Percentiles rank a stretch among this genome's conserved stretches.
Evolutionary conservation across 2,888 invertebrate species (phyloP).

Genomic region (Lepidochrysops patricia): DNA sequence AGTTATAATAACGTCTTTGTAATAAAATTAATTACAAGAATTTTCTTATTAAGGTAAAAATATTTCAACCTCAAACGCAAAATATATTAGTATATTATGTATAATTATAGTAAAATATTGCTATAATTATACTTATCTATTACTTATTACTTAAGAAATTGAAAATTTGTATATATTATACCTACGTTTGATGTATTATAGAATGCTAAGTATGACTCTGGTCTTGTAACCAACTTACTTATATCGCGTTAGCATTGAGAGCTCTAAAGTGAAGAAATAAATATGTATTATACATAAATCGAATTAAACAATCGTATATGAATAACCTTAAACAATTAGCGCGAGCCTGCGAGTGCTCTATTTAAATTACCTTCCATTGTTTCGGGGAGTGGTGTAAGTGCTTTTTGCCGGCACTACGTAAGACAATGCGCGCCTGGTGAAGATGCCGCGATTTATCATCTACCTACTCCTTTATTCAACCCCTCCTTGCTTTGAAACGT

Average conservation of each 20-base stretch:
- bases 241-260: not conserved
- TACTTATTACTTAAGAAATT: too few relatives aligned
- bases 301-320: constrained; percentile 5
- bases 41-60: not conserved
- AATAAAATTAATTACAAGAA: not conserved
- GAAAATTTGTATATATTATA: too few relatives aligned
- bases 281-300: not conserved
- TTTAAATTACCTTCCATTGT: constrained; percentile 25
- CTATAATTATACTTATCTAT: too few relatives aligned
- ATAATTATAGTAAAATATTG: too few relatives aligned
- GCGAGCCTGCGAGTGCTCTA: constrained; percentile 21
- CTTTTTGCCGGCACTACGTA: constrained; percentile 20
- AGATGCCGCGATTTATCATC: constrained; percentile 23
- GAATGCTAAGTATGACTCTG: too few relatives aligned
- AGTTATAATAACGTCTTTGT: not conserved
- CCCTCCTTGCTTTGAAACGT: constrained; percentile 9
- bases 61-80: not conserved
- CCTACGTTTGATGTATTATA: too few relatives aligned
- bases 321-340: constrained; percentile 11
- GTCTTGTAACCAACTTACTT: not conserved
- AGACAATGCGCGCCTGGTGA: constrained; percentile 21
- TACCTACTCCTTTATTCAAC: constrained; percentile 14
- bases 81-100: not conserved
- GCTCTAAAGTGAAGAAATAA: not conserved
- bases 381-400: constrained; percentile 18